Evolutionary conservation across 2,113 vertebrate genomes (phyloP), one percentile per base, ranked within the genome.

Genomic region (Monopterus albus): DNA sequence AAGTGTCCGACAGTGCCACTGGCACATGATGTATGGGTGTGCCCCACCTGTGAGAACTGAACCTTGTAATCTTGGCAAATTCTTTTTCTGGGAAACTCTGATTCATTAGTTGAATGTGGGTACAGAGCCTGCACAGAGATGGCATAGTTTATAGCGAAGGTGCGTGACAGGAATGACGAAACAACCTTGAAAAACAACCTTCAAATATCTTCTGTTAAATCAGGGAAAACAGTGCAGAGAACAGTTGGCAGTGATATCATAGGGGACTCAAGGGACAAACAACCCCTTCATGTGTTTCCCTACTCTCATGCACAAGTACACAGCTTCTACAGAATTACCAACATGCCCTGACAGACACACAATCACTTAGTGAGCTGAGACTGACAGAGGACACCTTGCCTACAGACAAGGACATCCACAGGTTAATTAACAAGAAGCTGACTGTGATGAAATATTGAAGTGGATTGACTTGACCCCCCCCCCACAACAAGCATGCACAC

Each of bases 271-370:
- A 20, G 45, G 61, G 59, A 58, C 66, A 83, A 68, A 81, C 57
- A 59, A 20, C 12, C 38, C 9, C 26, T 36, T 51, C 25, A 49
- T 55, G 15, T 23, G 8, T 10, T 18, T 5, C 31, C 20, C 29
- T 3, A 21, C 33, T 17, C 21, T n/a, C 29, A 59, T 18, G 51
- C 38, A 46, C 29, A 36, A 47, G 66, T 65, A 65, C 45, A 49
- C n/a, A 12, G 46, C 59, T 58, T 75, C 59, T 65, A 31, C 59
- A 55, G 67, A 71, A 43, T 75, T 79, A 71, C 39, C 39, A 21
- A 52, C 42, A 50, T 42, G 50, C 72, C 64, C 59, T 59, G 64
- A 72, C 25, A 51, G 63, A 60, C 51, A 31, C 18, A 18, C 45
- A 76, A 75, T 77, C 68, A 47, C 25, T 62, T 14, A 68, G 56